These are phyloP conservation scores for Agrotis segetum DNA, from an alignment of 2,888 invertebrate genomes.

Conservation along the genomic window DNA sequence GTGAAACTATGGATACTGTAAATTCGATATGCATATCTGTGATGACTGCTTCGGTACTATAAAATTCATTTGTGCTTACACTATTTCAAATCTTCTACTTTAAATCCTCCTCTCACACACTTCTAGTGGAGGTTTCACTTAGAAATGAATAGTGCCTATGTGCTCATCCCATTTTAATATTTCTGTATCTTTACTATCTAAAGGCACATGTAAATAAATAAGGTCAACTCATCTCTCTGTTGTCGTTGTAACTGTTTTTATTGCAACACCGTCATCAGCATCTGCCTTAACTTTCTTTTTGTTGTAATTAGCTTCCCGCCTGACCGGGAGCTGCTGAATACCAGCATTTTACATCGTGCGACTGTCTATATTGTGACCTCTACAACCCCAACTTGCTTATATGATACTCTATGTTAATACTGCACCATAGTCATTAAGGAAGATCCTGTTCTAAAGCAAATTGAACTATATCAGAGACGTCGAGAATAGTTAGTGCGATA, in stretches of 20 bases:
- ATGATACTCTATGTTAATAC: background rate
- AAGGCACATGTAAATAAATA: background rate
- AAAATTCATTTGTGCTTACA: too few species aligned
- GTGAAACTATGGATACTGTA: conserved; percentile 32
- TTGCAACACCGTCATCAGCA: background rate
- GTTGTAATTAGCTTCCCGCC: background rate
- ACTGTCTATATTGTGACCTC: background rate
- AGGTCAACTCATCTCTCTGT: background rate
- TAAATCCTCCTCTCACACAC: too few species aligned
- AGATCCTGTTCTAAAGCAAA: background rate
- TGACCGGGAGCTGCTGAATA: background rate
- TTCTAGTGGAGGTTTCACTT: too few species aligned
- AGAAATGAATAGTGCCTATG: too few species aligned
- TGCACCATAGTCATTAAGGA: background rate
- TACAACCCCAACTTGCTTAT: background rate
- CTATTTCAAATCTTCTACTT: too few species aligned
- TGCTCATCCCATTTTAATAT: too few species aligned
- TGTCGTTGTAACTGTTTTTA: background rate
- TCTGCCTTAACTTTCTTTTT: background rate
- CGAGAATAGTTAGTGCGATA: background rate
- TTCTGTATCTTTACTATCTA: too few species aligned
- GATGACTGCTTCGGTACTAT: background rate
- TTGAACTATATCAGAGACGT: background rate
- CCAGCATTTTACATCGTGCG: background rate
- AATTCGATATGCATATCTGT: background rate